Evolutionary conservation across 2,797 vertebrate genomes (phyloP), one percentile per base, ranked within the genome.

Genomic region (Myotis vivesi): DNA sequence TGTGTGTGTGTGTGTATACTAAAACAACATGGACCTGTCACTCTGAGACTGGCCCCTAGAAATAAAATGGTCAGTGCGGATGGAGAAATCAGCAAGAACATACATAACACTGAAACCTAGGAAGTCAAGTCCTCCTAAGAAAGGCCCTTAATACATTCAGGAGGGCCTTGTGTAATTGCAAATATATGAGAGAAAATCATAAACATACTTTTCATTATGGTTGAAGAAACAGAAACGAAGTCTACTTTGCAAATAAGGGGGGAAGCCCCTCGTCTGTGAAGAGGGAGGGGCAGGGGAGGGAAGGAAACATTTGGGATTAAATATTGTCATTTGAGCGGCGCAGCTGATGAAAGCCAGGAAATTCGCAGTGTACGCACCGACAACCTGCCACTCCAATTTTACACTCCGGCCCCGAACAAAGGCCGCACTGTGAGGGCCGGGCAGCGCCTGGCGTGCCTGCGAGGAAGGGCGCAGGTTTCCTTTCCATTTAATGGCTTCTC

Each of bases 341-440:
- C 72, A 81, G 89, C 80, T 88, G 85, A 94, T 19, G 87, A 79
- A 90, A 95, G 90, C 89, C 96, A 95, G 97, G 95, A 96, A 95
- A 88, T 30, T 59, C 75, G 17, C 33, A 28, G 87, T 46, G 87
- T 36, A 87, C 23, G 1, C 94, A 6, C 77, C 22, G 36, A 55
- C 44, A 55, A 86, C 12, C 95, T 91, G 87, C 93, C 96, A 62
- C 81, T 91, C 95, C 71, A n/a, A 72, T 66, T 55, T 85, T 51
- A 92, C 94, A 80, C 91, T 77, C 88, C 0, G 6, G 86, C 73
- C 89, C 86, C 1, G n/a, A 92, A 97, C 97, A 97, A 96, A 96
- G 92, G 97, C 94, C 0, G 20, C 91, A 68, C 94, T 97, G 96
- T 97, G 93, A 30, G 20, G 80, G 69, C 55, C 66, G 71, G 68